Evolutionary conservation across 2,797 vertebrate species (phyloP), one percentile per base, ranked within the genome.

Genomic region (Acrossocheilus wenchowensis): DNA sequence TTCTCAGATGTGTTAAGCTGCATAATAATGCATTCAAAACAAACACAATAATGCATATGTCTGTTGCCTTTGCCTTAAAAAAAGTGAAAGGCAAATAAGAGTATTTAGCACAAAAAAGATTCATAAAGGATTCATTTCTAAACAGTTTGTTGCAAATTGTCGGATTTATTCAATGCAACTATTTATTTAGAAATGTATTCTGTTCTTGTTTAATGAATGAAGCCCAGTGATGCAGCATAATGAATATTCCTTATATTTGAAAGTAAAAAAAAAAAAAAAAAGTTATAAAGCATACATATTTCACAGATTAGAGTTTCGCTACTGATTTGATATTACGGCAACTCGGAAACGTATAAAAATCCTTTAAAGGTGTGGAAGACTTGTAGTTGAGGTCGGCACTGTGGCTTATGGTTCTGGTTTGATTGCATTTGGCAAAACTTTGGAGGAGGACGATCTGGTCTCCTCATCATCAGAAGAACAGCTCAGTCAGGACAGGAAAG

Each of bases 401-500:
- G 34, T 26, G 64, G 17, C 26, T 45, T 34, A 50, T 3, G 75
- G 14, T 19, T 77, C 62, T 34, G 71, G 12, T 85, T 30, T 43
- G 72, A 60, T 82, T 78, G 74, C 72, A 60, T 71, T 87, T 85
- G 83, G 71, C 78, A 81, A 5, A 68, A 43, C 12, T 15, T 2
- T 1, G 14, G 23, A 30, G 36, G 36, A 54, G 7, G 68, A 62
- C 6, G 39, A 77, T 23, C 26, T 39, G 23, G 36, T 72, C 48
- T 72, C 41, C n/a, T 60, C 43, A 15, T 69, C 54, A 26, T 83
- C 62, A 17, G 50, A 78, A 14, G 66, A 52, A 36, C 7, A 62
- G 78, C 78, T 85, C 64, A 86, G 77, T 72, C 78, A 52, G 80
- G 8, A 73, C 60, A 62, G 57, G 66, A 41, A 26, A 60, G 57